A percentile compares a stretch with the other conserved stretches of the same genome.
These are phyloP conservation scores for Cataglyphis altisquamis DNA, from an alignment of 2,888 invertebrate species.

Conservation along the genomic window DNA sequence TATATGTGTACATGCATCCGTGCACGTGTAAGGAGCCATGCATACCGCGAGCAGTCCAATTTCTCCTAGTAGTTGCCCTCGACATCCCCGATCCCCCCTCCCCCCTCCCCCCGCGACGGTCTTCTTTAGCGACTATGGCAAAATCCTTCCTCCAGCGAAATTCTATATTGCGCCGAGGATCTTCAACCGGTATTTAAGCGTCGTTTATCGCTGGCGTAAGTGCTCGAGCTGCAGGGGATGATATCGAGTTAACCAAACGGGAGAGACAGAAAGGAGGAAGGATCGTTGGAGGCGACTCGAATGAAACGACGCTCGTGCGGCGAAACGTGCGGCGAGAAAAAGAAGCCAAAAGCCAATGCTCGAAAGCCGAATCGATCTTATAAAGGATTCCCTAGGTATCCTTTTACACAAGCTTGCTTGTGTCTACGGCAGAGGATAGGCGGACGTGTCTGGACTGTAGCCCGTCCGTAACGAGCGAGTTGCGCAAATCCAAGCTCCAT, in stretches of 20 bases:
- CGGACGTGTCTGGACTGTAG: conserved; percentile 72
- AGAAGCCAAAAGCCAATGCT: conserved; percentile 73
- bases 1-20: neutral
- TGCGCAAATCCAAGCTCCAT: neutral
- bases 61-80: conserved; percentile 11
- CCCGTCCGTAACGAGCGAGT: conserved; percentile 33
- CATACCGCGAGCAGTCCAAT: conserved; percentile 40
- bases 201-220: conserved; percentile 66
- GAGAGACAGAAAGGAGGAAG: neutral
- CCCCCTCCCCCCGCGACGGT: neutral
- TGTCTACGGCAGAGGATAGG: conserved; percentile 57
- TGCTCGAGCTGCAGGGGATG: conserved; percentile 23
- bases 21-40: conserved; percentile 27
- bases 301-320: conserved; percentile 42
- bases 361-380: conserved; percentile 73
- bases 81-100: neutral
- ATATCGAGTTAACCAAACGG: conserved; percentile 65
- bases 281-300: conserved; percentile 34
- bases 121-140: conserved; percentile 22
- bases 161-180: conserved; percentile 69
- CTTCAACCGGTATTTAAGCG: conserved; percentile 73
- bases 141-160: conserved; percentile 48
- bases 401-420: conserved; percentile 68
- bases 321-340: conserved; percentile 54
- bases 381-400: conserved; percentile 65